Percentiles rank a stretch among this genome's conserved stretches.
Evolutionary conservation across 2,797 vertebrate species (phyloP).

Genomic region (Acipenser oxyrinchus): DNA sequence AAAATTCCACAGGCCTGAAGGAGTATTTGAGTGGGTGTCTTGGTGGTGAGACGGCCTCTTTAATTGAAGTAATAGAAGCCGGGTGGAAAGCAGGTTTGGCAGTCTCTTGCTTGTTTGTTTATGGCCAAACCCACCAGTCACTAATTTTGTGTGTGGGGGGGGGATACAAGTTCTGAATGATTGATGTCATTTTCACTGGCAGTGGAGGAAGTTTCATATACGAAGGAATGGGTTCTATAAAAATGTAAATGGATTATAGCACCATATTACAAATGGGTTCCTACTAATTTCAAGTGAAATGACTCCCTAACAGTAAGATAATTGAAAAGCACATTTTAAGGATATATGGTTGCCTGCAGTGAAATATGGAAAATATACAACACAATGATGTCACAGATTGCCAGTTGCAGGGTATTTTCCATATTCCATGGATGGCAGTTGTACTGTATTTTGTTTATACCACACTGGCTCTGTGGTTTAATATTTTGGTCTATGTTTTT

Average conservation of each 20-base stretch:
- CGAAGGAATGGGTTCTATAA: not conserved
- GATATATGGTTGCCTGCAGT: not conserved
- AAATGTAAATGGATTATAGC: not conserved
- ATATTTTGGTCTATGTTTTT: no score
- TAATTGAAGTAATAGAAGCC: constrained; percentile 19
- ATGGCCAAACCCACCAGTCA: constrained; percentile 4
- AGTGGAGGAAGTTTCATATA: not conserved
- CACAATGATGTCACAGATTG: constrained; percentile 7
- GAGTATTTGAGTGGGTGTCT: constrained; percentile 29
- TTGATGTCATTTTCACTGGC: constrained; percentile 10
- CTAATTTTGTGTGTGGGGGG: not conserved
- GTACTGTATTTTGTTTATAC: not conserved
- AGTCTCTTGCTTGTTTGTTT: constrained; percentile 14
- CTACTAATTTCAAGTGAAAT: not conserved
- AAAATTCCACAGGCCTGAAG: constrained; percentile 31
- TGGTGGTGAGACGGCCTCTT: constrained; percentile 29
- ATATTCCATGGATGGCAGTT: not conserved
- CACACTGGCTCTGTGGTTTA: no score
- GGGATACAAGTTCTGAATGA: constrained; percentile 11
- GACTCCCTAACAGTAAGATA: no score
- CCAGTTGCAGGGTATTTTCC: not conserved
- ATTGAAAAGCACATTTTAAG: not conserved
- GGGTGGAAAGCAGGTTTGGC: constrained; percentile 3
- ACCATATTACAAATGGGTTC: constrained; percentile 4
- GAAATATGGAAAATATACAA: constrained; percentile 1